Percentiles rank a stretch among this genome's conserved stretches.
phyloP scores from a whole-genome alignment of 2,113 vertebrate species.

The Phaethornis superciliosus region DNA sequence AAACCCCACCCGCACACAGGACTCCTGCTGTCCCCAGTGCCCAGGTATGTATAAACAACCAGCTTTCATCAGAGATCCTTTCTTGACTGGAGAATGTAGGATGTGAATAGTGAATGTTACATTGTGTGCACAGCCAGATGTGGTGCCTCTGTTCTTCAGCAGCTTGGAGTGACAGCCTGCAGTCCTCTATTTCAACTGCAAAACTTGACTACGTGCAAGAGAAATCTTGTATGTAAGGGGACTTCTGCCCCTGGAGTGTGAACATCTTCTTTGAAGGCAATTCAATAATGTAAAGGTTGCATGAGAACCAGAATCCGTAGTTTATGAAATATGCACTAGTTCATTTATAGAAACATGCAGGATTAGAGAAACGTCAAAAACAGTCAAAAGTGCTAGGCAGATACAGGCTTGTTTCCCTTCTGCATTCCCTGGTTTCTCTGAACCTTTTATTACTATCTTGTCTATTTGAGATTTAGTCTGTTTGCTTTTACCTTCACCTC shows the following conservation, averaged over 20 bases:
- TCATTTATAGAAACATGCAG: not conserved
- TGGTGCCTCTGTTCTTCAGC: not conserved
- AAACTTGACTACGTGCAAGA: not conserved
- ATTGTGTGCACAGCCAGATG: not conserved
- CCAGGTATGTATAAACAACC: constrained; percentile 73
- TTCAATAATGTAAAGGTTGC: not conserved
- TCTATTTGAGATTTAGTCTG: not conserved
- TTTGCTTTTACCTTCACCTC: not conserved
- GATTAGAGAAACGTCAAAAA: not conserved
- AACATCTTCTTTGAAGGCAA: not conserved
- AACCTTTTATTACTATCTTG: not conserved
- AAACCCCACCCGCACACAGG: constrained; percentile 85
- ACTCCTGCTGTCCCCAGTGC: constrained; percentile 90
- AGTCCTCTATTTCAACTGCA: not conserved
- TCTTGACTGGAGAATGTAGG: not conserved
- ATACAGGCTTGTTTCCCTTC: not conserved
- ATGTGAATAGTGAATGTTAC: not conserved
- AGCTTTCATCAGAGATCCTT: not conserved
- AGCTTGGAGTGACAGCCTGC: not conserved
- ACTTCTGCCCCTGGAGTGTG: not conserved
- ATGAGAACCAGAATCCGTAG: not conserved
- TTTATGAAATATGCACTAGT: not conserved
- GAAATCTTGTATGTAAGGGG: not conserved
- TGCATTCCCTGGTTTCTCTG: not conserved
- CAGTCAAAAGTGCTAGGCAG: not conserved